Conservation (phyloP, 2,113 vertebrate species). For the Antigone vipio region DNA sequence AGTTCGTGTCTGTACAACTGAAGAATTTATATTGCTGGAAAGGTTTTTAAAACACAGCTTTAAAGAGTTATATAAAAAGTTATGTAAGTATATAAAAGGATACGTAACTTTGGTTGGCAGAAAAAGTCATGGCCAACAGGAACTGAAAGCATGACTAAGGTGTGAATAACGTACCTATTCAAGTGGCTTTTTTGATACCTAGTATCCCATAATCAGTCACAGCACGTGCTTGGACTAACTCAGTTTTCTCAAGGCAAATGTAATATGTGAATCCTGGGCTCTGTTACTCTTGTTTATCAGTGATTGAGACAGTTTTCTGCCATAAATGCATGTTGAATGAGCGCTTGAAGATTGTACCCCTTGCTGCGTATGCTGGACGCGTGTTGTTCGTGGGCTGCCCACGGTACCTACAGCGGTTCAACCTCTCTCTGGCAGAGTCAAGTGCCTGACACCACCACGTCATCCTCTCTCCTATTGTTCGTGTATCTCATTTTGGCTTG, state of each 20-base stretch:
- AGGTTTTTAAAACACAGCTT: conserved; percentile 1
- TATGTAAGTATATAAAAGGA: not conserved
- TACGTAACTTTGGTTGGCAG: not conserved
- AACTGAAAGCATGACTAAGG: not conserved
- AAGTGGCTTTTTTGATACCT: not conserved
- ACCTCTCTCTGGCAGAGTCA: not conserved
- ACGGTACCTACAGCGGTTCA: not conserved
- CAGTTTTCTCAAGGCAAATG: not conserved
- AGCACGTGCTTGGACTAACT: not conserved
- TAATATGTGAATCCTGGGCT: not conserved
- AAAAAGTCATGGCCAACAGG: not conserved
- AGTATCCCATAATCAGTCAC: not conserved
- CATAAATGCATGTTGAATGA: not conserved
- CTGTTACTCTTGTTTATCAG: not conserved
- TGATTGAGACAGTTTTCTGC: not conserved
- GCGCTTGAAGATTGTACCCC: not conserved
- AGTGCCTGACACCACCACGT: not conserved
- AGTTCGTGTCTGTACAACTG: not conserved
- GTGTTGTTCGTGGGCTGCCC: not conserved
- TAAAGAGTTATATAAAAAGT: conserved; percentile 7
- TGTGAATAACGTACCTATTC: not conserved
- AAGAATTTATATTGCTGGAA: conserved; percentile 17
- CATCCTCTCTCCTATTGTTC: not conserved
- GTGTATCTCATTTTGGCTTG: conserved; percentile 21
- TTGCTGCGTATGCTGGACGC: not conserved